A percentile compares a stretch with the other conserved stretches of the same genome.
phyloP scores from a whole-genome alignment of 2,797 vertebrate species.

The Hapalemur alaotrensis region DNA sequence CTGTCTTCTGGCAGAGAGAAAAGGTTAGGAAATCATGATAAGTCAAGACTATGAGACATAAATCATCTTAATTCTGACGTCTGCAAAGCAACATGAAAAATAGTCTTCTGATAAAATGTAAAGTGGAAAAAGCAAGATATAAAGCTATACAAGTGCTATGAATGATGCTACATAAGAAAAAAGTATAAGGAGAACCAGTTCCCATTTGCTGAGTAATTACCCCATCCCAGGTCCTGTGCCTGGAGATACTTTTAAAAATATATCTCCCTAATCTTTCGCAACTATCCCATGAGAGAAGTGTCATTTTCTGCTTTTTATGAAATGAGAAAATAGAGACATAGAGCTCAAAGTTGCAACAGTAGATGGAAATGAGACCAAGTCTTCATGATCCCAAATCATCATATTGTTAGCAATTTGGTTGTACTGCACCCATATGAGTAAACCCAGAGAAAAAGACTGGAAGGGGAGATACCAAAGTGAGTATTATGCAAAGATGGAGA shows the following conservation, averaged over 20 bases:
- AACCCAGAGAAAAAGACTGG: neutral
- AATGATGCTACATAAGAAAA: conserved; percentile 8
- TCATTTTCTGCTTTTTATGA: conserved; percentile 36
- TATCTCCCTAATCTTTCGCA: neutral
- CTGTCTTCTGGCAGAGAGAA: conserved; percentile 72
- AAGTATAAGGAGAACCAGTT: neutral
- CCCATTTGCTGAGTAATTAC: neutral
- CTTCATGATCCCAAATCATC: neutral
- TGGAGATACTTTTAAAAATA: neutral
- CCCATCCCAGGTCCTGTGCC: neutral
- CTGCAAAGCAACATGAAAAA: conserved; percentile 40
- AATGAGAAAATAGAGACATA: neutral
- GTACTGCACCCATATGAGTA: neutral
- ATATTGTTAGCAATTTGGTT: conserved; percentile 4
- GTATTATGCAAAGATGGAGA: conserved; percentile 19
- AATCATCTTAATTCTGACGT: conserved; percentile 78
- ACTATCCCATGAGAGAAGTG: neutral
- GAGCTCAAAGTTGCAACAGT: conserved; percentile 22
- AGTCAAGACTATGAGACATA: conserved; percentile 78
- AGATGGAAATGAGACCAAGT: neutral
- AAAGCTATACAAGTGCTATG: neutral
- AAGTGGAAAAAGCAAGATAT: conserved; percentile 38
- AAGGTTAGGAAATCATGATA: conserved; percentile 76
- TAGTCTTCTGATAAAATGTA: conserved; percentile 17
- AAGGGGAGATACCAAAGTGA: neutral